Conservation (phyloP, 2,113 vertebrate species). For the Nematolebias whitei region DNA sequence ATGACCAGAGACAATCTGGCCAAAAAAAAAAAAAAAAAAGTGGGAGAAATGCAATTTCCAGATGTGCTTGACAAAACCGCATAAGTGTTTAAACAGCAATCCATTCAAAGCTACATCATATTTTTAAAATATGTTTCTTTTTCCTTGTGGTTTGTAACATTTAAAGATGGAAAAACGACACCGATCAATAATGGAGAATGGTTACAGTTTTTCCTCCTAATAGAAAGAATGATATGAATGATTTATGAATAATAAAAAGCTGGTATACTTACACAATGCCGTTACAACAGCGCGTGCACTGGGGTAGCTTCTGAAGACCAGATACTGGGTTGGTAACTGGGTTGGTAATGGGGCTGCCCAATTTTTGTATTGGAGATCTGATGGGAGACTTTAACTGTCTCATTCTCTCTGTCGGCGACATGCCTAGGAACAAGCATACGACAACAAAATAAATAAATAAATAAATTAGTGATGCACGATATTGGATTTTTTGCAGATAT, state of each 20-base stretch:
- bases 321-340: slow-evolving; percentile 81
- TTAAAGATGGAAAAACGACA: neutral
- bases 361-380: slow-evolving; percentile 82
- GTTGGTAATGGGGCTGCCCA: slow-evolving; percentile 81
- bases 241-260: neutral
- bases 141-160: neutral
- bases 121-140: neutral
- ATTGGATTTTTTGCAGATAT: no score
- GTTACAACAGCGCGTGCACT: slow-evolving; percentile 91
- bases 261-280: slow-evolving; percentile 92
- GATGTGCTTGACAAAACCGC: no score
- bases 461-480: no score
- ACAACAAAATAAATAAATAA: no score
- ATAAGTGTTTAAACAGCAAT: slow-evolving; percentile 12
- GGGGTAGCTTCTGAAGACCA: slow-evolving; percentile 89
- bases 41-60: slow-evolving; percentile 16
- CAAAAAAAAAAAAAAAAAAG: slow-evolving; percentile 9
- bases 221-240: no score
- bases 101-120: slow-evolving; percentile 1
- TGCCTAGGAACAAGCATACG: slow-evolving; percentile 75
- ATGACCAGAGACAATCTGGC: neutral
- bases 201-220: neutral
- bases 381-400: slow-evolving; percentile 84
- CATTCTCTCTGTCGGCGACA: slow-evolving; percentile 78
- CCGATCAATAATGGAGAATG: neutral